Evolutionary conservation across 2,888 invertebrate genomes (phyloP).

Genomic region (Serripes groenlandicus): DNA sequence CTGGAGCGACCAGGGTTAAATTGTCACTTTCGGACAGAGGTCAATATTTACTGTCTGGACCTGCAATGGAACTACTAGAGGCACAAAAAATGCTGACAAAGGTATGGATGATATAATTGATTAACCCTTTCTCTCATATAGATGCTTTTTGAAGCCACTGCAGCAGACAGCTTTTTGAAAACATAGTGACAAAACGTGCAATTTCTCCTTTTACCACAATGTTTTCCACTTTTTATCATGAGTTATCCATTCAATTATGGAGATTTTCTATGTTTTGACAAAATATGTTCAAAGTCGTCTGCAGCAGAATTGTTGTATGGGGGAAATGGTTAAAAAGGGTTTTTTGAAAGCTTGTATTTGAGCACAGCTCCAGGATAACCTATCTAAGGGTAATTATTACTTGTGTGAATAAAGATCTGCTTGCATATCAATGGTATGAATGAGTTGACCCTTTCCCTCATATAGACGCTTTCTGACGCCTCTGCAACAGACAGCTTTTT

Average conservation of each 20-base stretch:
- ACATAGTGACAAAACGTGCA: background rate
- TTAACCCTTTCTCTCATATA: background rate
- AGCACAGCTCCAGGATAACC: too few relatives aligned
- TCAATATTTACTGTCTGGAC: conserved; percentile 58
- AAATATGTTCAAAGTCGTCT: too few relatives aligned
- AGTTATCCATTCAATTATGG: too few relatives aligned
- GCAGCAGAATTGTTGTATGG: background rate
- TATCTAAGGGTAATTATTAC: too few relatives aligned
- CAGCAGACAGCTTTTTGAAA: background rate
- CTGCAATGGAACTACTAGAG: conserved; percentile 43
- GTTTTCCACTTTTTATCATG: background rate
- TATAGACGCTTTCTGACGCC: background rate
- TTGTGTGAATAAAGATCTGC: too few relatives aligned
- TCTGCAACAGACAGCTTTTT: too few relatives aligned
- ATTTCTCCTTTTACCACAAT: background rate
- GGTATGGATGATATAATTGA: conserved; percentile 17
- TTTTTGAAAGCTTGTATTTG: background rate
- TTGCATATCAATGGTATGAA: background rate
- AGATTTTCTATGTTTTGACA: too few relatives aligned
- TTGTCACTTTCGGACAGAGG: conserved; percentile 50
- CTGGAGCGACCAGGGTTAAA: conserved; percentile 58
- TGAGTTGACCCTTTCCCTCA: background rate
- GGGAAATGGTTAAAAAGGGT: background rate
- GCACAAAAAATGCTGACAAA: conserved; percentile 52
- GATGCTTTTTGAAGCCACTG: background rate